Evolutionary conservation across 1,140 invertebrate genomes (phyloP), one percentile per base, ranked within the genome.

Genomic region (Bombus picipes): DNA sequence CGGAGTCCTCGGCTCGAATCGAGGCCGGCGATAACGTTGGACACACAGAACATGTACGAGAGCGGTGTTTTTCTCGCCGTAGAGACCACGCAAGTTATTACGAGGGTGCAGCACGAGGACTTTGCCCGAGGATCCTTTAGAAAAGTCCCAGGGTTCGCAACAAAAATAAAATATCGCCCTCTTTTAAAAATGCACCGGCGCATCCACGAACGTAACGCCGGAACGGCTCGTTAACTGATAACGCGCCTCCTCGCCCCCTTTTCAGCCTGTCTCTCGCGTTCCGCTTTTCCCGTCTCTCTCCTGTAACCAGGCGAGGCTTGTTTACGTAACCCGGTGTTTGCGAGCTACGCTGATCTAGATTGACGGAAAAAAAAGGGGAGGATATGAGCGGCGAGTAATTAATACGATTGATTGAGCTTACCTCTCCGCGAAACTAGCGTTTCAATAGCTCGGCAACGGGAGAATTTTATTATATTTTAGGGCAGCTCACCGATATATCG

Each of bases 161-260:
- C 79, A 81, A 74, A 85, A 81, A 81, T 85, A 85, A 85, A 85
- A 85, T 81, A 79, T 72, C 84, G 70, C 71, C 77, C 77, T n/a
- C 62, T 85, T 81, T 85, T 85, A 85, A 85, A 85, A 75, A 81
- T 85, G 43, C 71, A 75, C 12, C 71, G 43, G 43, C 70, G 79
- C 71, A 75, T 81, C 71, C 71, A 72, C 43, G 34, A 41, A 81
- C 70, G 70, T 81, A 75, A 85, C 71, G 66, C 43, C 78, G 68
- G 78, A 81, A 85, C 71, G 79, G 84, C 84, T 85, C 84, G 84
- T 85, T 85, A 85, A 85, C 82, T 81, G 70, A 78, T 84, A 83
- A 79, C 86, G 68, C 70, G 34, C 28, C 57, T 22, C 41, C 66
- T 37, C 70, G 39, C 28, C 68, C 68, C 34, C 68, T 39, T 39